Conservation (phyloP, 2,113 vertebrate genomes). For the Ictalurus punctatus region DNA sequence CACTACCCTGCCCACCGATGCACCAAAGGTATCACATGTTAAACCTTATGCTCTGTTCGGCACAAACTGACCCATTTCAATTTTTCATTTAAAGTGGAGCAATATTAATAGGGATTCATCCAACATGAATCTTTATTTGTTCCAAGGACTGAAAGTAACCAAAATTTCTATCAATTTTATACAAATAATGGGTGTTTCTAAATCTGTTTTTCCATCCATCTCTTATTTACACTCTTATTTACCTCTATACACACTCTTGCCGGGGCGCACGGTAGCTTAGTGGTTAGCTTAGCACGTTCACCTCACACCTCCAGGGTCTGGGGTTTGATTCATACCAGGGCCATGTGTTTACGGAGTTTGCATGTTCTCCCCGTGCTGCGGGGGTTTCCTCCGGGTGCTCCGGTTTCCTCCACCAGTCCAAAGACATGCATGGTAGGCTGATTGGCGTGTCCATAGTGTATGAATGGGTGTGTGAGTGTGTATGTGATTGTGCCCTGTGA, state of each 20-base stretch:
- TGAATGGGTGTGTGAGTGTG: too few species aligned
- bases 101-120: not conserved
- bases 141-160: not conserved
- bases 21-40: slow-evolving; percentile 28
- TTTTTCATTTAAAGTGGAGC: not conserved
- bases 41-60: slow-evolving; percentile 17
- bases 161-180: not conserved
- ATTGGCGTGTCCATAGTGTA: too few species aligned
- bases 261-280: too few species aligned
- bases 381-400: too few species aligned
- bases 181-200: not conserved
- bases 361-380: too few species aligned
- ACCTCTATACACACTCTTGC: not conserved
- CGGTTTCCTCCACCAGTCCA: too few species aligned
- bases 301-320: too few species aligned
- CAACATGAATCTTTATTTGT: not conserved
- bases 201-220: not conserved
- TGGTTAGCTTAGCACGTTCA: too few species aligned
- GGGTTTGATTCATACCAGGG: too few species aligned
- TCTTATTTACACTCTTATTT: not conserved
- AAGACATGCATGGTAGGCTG: too few species aligned
- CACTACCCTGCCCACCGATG: not conserved
- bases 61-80: slow-evolving; percentile 44
- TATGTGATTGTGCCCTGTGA: too few species aligned
- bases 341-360: too few species aligned